Base-by-base conservation (phyloP, 1,140 invertebrate species). In the Scylla paramamosain region DNA sequence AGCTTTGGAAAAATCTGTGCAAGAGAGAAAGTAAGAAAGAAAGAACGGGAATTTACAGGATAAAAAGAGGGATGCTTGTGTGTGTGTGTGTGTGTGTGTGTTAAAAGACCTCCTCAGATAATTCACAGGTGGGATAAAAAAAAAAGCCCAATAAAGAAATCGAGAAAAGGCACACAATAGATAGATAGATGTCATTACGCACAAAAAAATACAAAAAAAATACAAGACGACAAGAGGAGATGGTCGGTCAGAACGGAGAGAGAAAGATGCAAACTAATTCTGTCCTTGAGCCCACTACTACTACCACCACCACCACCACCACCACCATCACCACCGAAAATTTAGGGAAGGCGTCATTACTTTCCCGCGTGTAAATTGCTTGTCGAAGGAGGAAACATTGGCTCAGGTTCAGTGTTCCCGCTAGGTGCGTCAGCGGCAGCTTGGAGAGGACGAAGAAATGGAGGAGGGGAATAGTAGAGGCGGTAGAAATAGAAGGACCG, bases 371-470 rank as follows among this genome's bases (percentile, higher is more conserved):
- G 67, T 25, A 77, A 77, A 77, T 77, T 77, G 67, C 67, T n/a
- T 77, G 67, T 77, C 67, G 39, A 90, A 46, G 39, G 4, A 90
- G 39, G 31, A 90, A 90, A 20, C 7, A 90, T 77, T 77, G 67
- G 67, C 67, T 77, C n/a, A 77, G 67, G 67, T 25, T 59, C 52
- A 77, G 8, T 77, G 67, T 77, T 77, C 67, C 3, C 52, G 10
- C 52, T 59, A 59, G 2, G n/a, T 3, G 67, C 2, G 67, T 77
- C 3, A n/a, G 6, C 3, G 67, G 67, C 20, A 20, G 52, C 2
- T 77, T 7, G n/a, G 67, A 8, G 67, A 77, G 8, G 6, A n/a
- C 1, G 67, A 77, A n/a, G 67, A 77, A n/a, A n/a, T 1, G 67
- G n/a, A 77, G 67, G 67, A 77, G 67, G 20, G 67, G 67, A 4